phyloP scores from a whole-genome alignment of 2,888 invertebrate species.

The Xylota sylvarum region DNA sequence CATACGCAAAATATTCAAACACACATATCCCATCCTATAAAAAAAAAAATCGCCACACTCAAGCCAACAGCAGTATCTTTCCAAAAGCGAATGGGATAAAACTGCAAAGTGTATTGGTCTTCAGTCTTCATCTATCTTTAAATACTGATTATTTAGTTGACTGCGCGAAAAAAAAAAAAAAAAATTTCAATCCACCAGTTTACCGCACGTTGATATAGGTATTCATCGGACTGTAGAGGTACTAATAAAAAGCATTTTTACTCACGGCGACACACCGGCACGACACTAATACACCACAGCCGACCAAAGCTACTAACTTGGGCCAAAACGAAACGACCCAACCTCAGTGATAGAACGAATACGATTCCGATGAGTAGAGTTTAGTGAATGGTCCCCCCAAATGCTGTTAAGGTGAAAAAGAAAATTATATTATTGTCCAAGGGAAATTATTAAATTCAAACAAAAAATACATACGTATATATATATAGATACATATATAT shows the following conservation, averaged over 20 bases:
- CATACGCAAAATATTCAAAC: constrained; percentile 36
- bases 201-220: constrained; percentile 48
- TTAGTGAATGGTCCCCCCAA: constrained; percentile 62
- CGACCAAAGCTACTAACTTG: constrained; percentile 68
- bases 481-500: neutral
- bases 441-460: constrained; percentile 41
- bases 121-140: constrained; percentile 72
- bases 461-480: constrained; percentile 22
- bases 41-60: constrained; percentile 25
- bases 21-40: constrained; percentile 34
- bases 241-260: constrained; percentile 66
- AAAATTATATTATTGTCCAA: constrained; percentile 39
- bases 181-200: constrained; percentile 40
- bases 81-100: constrained; percentile 65
- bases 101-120: constrained; percentile 61
- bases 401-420: constrained; percentile 54
- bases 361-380: constrained; percentile 77
- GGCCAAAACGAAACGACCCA: constrained; percentile 60
- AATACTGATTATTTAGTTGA: constrained; percentile 76
- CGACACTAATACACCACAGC: constrained; percentile 57
- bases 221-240: constrained; percentile 48
- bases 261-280: constrained; percentile 70
- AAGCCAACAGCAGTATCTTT: constrained; percentile 49
- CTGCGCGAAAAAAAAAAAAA: constrained; percentile 65
- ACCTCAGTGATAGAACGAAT: constrained; percentile 78